These are phyloP conservation scores for Glomeris marginata DNA, from an alignment of 2,888 invertebrate genomes.

Conservation along the genomic window DNA sequence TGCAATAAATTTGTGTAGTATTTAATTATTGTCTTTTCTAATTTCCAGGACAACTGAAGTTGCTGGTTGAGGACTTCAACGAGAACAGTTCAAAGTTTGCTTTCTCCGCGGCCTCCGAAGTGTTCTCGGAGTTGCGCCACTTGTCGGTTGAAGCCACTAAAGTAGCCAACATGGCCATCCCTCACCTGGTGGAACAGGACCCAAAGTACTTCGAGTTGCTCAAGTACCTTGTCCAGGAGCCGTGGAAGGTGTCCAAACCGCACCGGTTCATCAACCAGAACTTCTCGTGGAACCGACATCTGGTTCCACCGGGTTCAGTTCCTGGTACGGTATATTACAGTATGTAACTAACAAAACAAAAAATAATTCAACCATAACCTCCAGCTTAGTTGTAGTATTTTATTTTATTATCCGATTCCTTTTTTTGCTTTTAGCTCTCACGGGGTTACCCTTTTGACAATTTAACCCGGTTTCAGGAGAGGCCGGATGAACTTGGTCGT, in stretches of 20 bases:
- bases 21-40: no score
- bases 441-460: background rate
- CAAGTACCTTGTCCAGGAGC: slow-evolving; percentile 8
- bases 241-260: slow-evolving; percentile 13
- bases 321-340: no score
- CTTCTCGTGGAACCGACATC: background rate
- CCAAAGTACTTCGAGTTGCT: slow-evolving; percentile 8
- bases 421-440: background rate
- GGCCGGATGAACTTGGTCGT: background rate
- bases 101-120: slow-evolving; percentile 1
- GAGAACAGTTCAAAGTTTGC: slow-evolving; percentile 5
- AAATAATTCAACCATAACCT: no score
- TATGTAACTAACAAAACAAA: no score
- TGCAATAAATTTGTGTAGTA: no score
- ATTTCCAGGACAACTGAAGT: slow-evolving; percentile 13
- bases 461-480: background rate
- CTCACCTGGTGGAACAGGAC: slow-evolving; percentile 13
- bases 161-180: slow-evolving; percentile 15
- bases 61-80: slow-evolving; percentile 11
- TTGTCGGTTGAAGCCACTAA: slow-evolving; percentile 12
- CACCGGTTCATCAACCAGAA: slow-evolving; percentile 11
- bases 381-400: background rate
- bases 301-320: background rate
- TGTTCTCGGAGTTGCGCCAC: slow-evolving; percentile 8
- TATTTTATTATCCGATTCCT: background rate